phyloP scores from a whole-genome alignment of 2,888 invertebrate genomes.

The Priapulus caudatus region DNA sequence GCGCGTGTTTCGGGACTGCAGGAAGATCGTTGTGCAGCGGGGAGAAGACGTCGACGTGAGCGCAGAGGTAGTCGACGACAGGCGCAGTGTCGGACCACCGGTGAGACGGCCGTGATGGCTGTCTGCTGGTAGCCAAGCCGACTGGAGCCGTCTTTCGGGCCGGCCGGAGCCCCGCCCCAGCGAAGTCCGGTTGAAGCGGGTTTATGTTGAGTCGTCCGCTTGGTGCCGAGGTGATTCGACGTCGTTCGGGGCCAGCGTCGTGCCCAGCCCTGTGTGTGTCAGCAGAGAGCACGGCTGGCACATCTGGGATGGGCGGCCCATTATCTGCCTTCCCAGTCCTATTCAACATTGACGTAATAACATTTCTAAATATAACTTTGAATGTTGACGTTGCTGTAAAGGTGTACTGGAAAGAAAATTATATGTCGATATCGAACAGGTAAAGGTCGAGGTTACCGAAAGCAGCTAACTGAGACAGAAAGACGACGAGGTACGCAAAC shows the following conservation, averaged over 20 bases:
- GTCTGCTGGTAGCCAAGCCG: too few relatives aligned
- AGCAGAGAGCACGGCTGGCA: slow-evolving; percentile 41
- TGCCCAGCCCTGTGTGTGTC: slow-evolving; percentile 39
- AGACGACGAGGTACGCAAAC: too few relatives aligned
- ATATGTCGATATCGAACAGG: too few relatives aligned
- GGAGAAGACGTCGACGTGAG: slow-evolving; percentile 38
- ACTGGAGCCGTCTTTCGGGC: slow-evolving; percentile 49
- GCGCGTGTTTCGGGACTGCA: slow-evolving; percentile 35
- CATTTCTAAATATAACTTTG: too few relatives aligned
- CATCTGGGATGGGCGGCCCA: slow-evolving; percentile 39
- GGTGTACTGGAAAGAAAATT: too few relatives aligned
- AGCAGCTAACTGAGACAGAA: too few relatives aligned
- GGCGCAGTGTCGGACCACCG: slow-evolving; percentile 47
- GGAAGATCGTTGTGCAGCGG: slow-evolving; percentile 45
- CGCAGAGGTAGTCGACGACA: slow-evolving; percentile 50
- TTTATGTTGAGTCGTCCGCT: background rate
- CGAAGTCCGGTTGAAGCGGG: slow-evolving; percentile 10
- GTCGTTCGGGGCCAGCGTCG: slow-evolving; percentile 31
- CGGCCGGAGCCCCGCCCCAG: slow-evolving; percentile 34
- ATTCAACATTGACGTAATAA: too few relatives aligned
- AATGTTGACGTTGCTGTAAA: too few relatives aligned
- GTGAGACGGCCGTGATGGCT: too few relatives aligned
- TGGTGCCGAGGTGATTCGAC: slow-evolving; percentile 21
- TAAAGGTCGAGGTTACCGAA: too few relatives aligned
- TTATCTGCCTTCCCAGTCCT: slow-evolving; percentile 38